Percentiles rank a stretch among this genome's conserved stretches.
phyloP scores from a whole-genome alignment of 2,888 invertebrate genomes.

The Yponomeuta sedellus region DNA sequence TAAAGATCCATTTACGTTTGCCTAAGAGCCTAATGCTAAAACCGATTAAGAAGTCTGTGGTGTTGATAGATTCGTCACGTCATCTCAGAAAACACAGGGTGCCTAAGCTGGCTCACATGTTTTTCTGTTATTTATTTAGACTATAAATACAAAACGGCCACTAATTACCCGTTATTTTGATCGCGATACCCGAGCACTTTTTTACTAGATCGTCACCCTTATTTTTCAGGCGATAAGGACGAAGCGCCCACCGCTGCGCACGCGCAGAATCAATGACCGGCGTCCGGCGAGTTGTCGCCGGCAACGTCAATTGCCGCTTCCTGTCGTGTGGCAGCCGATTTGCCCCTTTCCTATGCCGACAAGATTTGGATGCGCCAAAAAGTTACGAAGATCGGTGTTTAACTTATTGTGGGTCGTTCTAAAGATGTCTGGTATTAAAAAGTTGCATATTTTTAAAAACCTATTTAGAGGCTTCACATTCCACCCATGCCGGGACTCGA shows the following conservation, averaged over 20 bases:
- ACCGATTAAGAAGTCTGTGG: too few species aligned
- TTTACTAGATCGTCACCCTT: background rate
- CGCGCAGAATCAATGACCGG: constrained; percentile 63
- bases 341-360: background rate
- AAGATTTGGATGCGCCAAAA: background rate
- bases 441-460: too few species aligned
- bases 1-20: too few species aligned
- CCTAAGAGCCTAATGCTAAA: too few species aligned
- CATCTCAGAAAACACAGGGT: too few species aligned
- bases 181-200: background rate
- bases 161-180: background rate
- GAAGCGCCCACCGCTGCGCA: constrained; percentile 14
- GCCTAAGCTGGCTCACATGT: too few species aligned
- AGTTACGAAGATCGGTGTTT: too few species aligned
- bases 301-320: constrained; percentile 70
- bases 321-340: constrained; percentile 34
- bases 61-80: too few species aligned
- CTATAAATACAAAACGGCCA: background rate
- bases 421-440: too few species aligned
- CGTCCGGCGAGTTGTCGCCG: constrained; percentile 71
- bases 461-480: too few species aligned
- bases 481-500: too few species aligned
- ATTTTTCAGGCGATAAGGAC: background rate
- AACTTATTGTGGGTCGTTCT: too few species aligned
- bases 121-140: background rate